Evolutionary conservation across 37 sponge, comb jelly and placozoan genomes (phyloP).

Genomic region (Geodia barretti): DNA sequence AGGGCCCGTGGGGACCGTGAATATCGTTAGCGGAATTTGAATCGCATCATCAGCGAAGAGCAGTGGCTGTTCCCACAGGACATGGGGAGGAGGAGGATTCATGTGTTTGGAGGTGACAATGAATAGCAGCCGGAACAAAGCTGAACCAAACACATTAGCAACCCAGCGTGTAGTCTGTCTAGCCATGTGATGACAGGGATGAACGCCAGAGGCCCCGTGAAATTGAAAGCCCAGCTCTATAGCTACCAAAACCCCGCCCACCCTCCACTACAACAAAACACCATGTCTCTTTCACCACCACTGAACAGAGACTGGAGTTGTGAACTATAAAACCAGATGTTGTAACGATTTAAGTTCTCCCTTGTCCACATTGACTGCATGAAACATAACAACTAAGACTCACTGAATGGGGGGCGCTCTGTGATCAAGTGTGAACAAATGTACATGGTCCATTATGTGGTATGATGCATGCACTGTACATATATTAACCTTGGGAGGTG

Average conservation of each 20-base stretch:
- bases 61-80: neutral
- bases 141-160: too few species aligned
- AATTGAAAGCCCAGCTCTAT: neutral
- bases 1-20: too few species aligned
- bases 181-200: too few species aligned
- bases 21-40: neutral
- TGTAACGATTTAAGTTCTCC: neutral
- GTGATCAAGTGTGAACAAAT: too few species aligned
- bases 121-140: too few species aligned
- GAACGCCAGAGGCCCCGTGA: too few species aligned
- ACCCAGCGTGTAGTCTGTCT: too few species aligned
- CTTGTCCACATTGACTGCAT: neutral
- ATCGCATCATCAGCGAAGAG: neutral
- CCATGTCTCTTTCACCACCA: neutral
- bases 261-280: neutral
- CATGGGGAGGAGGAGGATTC: neutral
- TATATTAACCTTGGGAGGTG: too few species aligned
- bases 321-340: neutral
- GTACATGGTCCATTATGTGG: too few species aligned
- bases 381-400: constrained; percentile 1
- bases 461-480: too few species aligned
- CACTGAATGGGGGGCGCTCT: too few species aligned
- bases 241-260: neutral
- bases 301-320: neutral
- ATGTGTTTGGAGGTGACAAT: neutral